Conservation (phyloP, 2,888 invertebrate genomes). For the Elgonia sp. region DNA sequence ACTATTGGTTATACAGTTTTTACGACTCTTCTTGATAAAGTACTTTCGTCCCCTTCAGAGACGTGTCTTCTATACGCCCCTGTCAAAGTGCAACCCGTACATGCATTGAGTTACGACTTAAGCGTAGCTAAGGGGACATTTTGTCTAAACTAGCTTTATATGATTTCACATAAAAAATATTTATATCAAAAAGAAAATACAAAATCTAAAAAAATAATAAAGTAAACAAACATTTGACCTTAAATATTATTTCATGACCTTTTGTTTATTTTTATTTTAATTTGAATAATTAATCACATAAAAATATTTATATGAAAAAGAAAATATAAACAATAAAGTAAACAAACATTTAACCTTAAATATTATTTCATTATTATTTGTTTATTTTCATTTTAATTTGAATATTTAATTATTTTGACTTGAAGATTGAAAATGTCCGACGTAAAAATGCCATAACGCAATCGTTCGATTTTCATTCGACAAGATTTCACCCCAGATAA, state of each 20-base stretch:
- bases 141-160: conserved; percentile 15
- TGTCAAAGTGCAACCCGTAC: conserved; percentile 27
- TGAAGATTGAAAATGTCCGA: not conserved
- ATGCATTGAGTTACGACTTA: conserved; percentile 2
- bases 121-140: not conserved
- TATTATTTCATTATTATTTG: not conserved
- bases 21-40: conserved; percentile 14
- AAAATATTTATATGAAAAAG: too few relatives aligned
- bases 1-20: conserved; percentile 63
- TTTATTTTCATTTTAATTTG: not conserved
- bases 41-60: not conserved
- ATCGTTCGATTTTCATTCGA: conserved; percentile 46
- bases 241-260: too few relatives aligned
- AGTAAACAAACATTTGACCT: too few relatives aligned
- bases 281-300: not conserved
- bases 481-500: not conserved
- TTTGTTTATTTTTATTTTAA: not conserved
- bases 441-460: conserved; percentile 39
- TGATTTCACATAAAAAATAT: too few relatives aligned
- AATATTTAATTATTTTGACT: not conserved
- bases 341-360: too few relatives aligned
- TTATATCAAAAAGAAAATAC: too few relatives aligned
- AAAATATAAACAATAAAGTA: too few relatives aligned
- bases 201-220: too few relatives aligned
- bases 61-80: conserved; percentile 37